phyloP scores from a whole-genome alignment of 2,888 invertebrate species.

The Celastrina argiolus region DNA sequence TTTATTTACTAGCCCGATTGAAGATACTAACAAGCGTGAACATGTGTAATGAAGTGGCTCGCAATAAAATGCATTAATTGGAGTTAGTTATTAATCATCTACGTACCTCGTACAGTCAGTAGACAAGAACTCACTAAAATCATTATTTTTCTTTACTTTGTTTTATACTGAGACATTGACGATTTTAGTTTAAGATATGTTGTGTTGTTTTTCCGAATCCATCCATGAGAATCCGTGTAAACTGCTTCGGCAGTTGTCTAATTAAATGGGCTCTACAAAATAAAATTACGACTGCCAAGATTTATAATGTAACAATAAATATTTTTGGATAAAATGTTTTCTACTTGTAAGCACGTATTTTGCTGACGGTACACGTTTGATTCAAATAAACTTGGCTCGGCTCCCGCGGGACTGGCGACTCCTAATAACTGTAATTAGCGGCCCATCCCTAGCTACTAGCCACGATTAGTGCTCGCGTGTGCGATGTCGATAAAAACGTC shows the following conservation, averaged over 20 bases:
- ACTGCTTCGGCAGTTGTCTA: no score
- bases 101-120: slow-evolving; percentile 12
- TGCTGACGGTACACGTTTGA: slow-evolving; percentile 23
- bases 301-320: no score
- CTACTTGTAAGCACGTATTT: background rate
- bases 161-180: no score
- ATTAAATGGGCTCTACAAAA: no score
- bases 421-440: slow-evolving; percentile 68
- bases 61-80: slow-evolving; percentile 36
- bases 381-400: slow-evolving; percentile 43
- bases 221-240: no score
- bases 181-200: no score
- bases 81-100: slow-evolving; percentile 33
- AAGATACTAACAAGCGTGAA: slow-evolving; percentile 33
- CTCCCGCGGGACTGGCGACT: slow-evolving; percentile 53
- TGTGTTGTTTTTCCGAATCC: no score
- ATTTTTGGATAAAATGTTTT: background rate
- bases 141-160: no score
- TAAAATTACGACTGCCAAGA: no score
- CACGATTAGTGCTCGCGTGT: slow-evolving; percentile 37
- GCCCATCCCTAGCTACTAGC: slow-evolving; percentile 48
- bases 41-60: slow-evolving; percentile 25
- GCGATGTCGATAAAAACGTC: slow-evolving; percentile 36
- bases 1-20: background rate
- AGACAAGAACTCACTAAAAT: background rate